Base-by-base conservation (phyloP, 2,888 invertebrate genomes). In the Corythucha ciliata region DNA sequence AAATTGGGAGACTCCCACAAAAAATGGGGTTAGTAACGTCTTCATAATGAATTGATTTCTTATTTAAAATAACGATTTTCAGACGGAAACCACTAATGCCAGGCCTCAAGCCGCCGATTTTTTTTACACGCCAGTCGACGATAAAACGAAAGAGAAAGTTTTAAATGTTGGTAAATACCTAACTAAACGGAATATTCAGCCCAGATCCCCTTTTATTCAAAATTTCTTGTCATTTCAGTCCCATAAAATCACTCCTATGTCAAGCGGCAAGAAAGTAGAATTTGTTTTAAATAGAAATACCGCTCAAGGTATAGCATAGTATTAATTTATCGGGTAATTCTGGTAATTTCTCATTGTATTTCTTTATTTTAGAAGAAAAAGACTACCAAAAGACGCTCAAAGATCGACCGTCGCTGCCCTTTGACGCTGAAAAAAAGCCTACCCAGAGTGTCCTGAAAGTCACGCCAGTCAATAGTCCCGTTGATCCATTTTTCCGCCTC, bases 401-500 rank as follows among this genome's bases (percentile, higher is more conserved):
- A 39, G 75, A 75, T 45, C 84, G 83, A 33, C 88, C 88, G 0
- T 78, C 73, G 6, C 77, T 87, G 56, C 87, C 88, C 0, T 88
- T 73, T 58, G 86, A 88, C 64, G 76, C 83, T 0, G 72, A 71
- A 16, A 80, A 75, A 48, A 76, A 74, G 60, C 89, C 89, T 0
- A 64, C 64, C 0, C 81, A 80, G 59, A 80, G 87, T 0, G 76
- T 83, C 14, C 66, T 89, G 3, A 88, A 88, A 63, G 74, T 77
- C 0, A 73, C 74, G 40, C 74, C 76, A 0, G 70, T 78, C 1
- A 77, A 79, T 0, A 81, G 81, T 1, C 84, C 83, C 0, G 79
- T 85, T 1, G 81, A 86, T 67, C 86, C 86, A 0, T 85, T 84
- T n/a, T n/a, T n/a, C n/a, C n/a, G n/a, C n/a, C n/a, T n/a, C n/a